Evolutionary conservation across 2,113 vertebrate genomes (phyloP).

Genomic region (Erinaceus europaeus): DNA sequence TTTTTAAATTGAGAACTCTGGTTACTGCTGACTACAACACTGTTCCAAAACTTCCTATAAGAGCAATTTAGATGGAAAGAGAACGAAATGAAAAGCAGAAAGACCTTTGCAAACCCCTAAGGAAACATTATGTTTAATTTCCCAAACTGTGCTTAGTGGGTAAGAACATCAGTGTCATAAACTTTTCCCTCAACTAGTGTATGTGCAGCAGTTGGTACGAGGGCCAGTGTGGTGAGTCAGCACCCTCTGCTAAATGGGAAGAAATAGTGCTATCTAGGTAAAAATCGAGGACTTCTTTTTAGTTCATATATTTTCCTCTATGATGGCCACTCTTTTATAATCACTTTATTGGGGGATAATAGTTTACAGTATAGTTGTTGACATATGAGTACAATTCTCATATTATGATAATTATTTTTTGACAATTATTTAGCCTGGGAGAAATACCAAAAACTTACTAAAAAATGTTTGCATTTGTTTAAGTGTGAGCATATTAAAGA

Average conservation of each 20-base stretch:
- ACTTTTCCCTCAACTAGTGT: rapidly evolving
- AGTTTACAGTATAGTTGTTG: too few relatives aligned
- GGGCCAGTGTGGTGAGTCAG: not conserved
- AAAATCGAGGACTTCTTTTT: not conserved
- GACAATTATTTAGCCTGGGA: not conserved
- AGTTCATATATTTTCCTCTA: not conserved
- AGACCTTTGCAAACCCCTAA: not conserved
- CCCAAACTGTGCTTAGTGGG: too few relatives aligned
- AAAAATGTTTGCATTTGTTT: not conserved
- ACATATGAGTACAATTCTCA: too few relatives aligned
- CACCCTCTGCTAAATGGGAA: not conserved
- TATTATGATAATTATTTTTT: not conserved
- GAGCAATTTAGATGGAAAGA: not conserved
- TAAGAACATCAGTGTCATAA: not conserved
- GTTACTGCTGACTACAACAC: not conserved
- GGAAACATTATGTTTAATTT: not conserved
- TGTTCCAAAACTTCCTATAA: not conserved
- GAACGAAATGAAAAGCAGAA: not conserved
- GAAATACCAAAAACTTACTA: not conserved
- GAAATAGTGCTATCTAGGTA: not conserved
- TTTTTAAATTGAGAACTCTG: not conserved
- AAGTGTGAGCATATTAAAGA: not conserved
- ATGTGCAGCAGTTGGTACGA: rapidly evolving
- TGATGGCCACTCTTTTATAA: not conserved
- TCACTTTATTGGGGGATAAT: too few relatives aligned